Base-by-base conservation (phyloP, 2,888 invertebrate genomes). In the Bombylius discolor region DNA sequence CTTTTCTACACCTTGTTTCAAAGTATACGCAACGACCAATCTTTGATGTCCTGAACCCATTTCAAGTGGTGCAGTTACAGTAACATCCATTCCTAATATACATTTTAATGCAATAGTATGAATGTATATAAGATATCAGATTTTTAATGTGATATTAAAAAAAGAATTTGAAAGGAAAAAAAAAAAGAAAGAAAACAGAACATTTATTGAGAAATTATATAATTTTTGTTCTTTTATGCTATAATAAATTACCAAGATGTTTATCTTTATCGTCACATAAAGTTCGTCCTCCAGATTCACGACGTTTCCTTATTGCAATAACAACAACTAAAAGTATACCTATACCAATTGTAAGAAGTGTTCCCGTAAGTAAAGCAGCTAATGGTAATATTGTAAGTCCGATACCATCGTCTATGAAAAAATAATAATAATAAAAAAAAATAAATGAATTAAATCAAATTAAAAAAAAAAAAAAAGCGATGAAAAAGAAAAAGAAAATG, bases 1-100 rank as follows among this genome's bases (percentile, higher is more conserved):
- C 44, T 81, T 81, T 64, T 81, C 81, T 44, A 80, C 79, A n/a
- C 81, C 81, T 13, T 85, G 84, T 69, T 90, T 89, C 61, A 90
- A 79, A 12, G 89, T 89, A 64, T 90, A 90, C 12, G 89, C 89
- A 31, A 90, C 89, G 47, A 90, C 89, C 67, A 89, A 89, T 62
- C 89, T 80, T 64, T 89, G 82, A 64, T 89, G 89, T 1, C 87
- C 89, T 42, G 89, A 87, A 61, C 88, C 89, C 47, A 89, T 83
- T 70, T 85, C 84, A 64, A 84, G 72, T 75, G 83, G 82, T 14
- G 83, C 74, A 32, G 74, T 74, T n/a, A 74, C 71, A 39, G 74
- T 74, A 48, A 74, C 73, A 66, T 74, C 74, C 73, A 74, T 74
- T 53, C 74, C 74, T 74, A 23, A 23, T 23, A 23, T 23, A 23